Percentiles rank a stretch among this genome's conserved stretches.
Evolutionary conservation across 37 sponge, comb jelly and placozoan species (phyloP).

Genomic region (Cladorhizidae sp.): DNA sequence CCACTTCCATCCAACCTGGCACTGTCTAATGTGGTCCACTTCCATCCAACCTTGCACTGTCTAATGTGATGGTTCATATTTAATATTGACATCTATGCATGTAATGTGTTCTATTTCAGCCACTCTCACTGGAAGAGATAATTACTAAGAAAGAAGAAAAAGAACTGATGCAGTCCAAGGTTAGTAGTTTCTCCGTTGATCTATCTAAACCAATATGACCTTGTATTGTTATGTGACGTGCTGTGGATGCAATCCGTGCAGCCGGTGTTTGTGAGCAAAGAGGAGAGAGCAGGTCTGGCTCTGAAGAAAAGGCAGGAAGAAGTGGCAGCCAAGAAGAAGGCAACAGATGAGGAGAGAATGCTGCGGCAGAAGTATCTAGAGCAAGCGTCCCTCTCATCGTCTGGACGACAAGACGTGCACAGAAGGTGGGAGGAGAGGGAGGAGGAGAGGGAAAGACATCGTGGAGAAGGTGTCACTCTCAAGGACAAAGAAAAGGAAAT

Average conservation of each 20-base stretch:
- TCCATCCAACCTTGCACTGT: too few relatives aligned
- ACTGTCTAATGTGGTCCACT: too few relatives aligned
- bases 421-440: background rate
- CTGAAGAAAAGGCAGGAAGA: constrained; percentile 81
- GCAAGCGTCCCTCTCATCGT: background rate
- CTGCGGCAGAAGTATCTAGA: constrained; percentile 55
- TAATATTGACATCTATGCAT: too few relatives aligned
- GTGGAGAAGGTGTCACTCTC: constrained; percentile 54
- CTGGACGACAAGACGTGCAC: background rate
- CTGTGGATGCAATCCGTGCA: constrained; percentile 6
- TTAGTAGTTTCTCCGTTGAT: too few relatives aligned
- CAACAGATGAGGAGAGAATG: constrained; percentile 48
- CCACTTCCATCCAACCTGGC: too few relatives aligned
- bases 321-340: constrained; percentile 62
- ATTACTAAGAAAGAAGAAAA: constrained; percentile 84
- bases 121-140: constrained; percentile 93
- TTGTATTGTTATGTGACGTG: background rate
- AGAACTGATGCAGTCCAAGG: constrained; percentile 73
- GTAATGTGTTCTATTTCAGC: too few relatives aligned
- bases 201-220: background rate
- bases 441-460: constrained; percentile 41
- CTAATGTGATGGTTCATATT: too few relatives aligned
- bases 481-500: constrained; percentile 80
- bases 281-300: constrained; percentile 84
- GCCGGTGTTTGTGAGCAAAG: constrained; percentile 91